Evolutionary conservation across 2,888 invertebrate genomes (phyloP).

Genomic region (Philereme vetulata): DNA sequence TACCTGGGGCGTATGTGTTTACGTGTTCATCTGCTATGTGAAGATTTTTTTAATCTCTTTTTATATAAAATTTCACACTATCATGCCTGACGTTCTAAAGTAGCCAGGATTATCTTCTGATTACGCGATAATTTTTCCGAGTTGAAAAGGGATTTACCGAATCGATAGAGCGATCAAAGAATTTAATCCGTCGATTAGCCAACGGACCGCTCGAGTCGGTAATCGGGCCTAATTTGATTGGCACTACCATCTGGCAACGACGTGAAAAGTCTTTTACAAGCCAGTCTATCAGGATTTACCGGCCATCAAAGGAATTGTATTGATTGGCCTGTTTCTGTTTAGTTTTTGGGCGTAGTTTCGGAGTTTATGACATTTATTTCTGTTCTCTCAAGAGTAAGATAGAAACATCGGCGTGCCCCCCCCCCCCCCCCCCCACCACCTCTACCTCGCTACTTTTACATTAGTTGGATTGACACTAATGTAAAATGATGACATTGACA

Average conservation of each 20-base stretch:
- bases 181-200: slow-evolving; percentile 68
- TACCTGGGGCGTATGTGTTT: too few relatives aligned
- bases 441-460: too few relatives aligned
- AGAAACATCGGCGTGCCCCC: too few relatives aligned
- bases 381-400: too few relatives aligned
- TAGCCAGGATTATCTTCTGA: slow-evolving; percentile 9
- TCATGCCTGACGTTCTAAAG: background rate
- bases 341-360: slow-evolving; percentile 10
- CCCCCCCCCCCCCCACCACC: too few relatives aligned
- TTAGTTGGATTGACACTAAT: too few relatives aligned
- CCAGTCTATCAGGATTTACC: slow-evolving; percentile 56
- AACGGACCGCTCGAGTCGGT: slow-evolving; percentile 53
- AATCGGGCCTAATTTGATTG: slow-evolving; percentile 79
- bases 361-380: background rate
- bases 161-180: slow-evolving; percentile 55
- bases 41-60: too few relatives aligned
- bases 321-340: slow-evolving; percentile 49
- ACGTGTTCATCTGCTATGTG: too few relatives aligned
- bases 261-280: slow-evolving; percentile 70
- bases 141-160: slow-evolving; percentile 30
- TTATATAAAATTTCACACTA: background rate
- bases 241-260: slow-evolving; percentile 70
- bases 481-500: too few relatives aligned
- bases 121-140: slow-evolving; percentile 17
- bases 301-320: slow-evolving; percentile 58